phyloP scores from a whole-genome alignment of 2,113 vertebrate genomes.

The Arizona elegans region DNA sequence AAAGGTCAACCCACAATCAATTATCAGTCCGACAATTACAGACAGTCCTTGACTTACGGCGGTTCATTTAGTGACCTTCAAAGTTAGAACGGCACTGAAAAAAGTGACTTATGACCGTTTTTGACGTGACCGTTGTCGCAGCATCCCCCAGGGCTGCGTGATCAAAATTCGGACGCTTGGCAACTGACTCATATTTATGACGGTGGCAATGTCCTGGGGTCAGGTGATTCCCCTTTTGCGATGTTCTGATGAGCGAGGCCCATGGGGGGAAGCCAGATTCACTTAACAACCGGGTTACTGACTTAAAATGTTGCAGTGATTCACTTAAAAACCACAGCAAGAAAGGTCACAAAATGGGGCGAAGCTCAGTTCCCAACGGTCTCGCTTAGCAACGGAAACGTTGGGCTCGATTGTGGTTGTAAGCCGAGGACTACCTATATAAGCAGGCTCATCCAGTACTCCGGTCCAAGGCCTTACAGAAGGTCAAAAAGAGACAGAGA shows the following conservation, averaged over 20 bases:
- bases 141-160: rapidly evolving
- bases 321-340: no score
- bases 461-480: no score
- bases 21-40: not conserved
- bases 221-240: not conserved
- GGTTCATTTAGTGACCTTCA: not conserved
- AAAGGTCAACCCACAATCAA: not conserved
- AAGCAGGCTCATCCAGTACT: not conserved
- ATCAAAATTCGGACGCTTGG: not conserved
- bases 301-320: not conserved
- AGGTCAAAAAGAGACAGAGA: not conserved
- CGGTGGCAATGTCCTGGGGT: no score
- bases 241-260: not conserved
- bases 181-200: not conserved
- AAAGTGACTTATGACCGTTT: not conserved
- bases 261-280: not conserved
- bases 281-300: not conserved
- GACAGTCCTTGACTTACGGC: not conserved
- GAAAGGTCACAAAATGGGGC: not conserved
- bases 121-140: not conserved
- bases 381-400: not conserved
- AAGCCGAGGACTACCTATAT: not conserved
- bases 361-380: no score
- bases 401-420: not conserved
- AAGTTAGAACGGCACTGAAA: no score